Base-by-base conservation (phyloP, 2,888 invertebrate species). In the Hermodice carunculata region DNA sequence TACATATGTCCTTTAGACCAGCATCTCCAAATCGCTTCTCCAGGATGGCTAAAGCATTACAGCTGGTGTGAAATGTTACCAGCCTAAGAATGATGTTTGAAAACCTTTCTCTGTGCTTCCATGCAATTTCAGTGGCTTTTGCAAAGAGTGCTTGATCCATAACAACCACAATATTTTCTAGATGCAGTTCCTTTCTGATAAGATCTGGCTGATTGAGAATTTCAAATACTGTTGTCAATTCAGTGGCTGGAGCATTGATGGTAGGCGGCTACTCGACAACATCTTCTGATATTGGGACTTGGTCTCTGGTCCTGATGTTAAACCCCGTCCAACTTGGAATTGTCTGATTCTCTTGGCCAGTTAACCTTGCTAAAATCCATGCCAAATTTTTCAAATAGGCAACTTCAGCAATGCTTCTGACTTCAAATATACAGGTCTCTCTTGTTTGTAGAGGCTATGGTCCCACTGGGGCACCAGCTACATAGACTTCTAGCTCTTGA, bases 61-160 rank as follows among this genome's bases (percentile, higher is more conserved):
- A 60, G 24, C 51, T 22, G 31, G 58, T 66, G 61, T 71, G 72
- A 42, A 68, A 72, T n/a, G 43, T 61, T 26, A 70, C 67, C 59
- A 72, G 42, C 17, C 63, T 46, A 19, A 68, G 32, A 22, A 70
- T 28, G 48, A 61, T 40, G 17, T 49, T 54, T n/a, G 29, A 28
- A 46, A 59, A 60, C 14, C 32, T 28, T 19, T 53, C 46, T 42
- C n/a, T 48, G 42, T 67, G 43, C n/a, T 59, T 63, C 64, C 69
- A 67, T 2, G 44, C n/a, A 24, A 71, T 70, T 24, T 70, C 49
- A 24, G 52, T 40, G 4, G 67, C 71, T 52, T 70, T 71, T 46
- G 69, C 58, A 61, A 60, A 71, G 17, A 71, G 46, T n/a, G 71
- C 67, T 49, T 71, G 69, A 57, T 71, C 69, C 29, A 72, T 43